phyloP scores from a whole-genome alignment of 2,888 invertebrate species.

The Aphodius granarius region DNA sequence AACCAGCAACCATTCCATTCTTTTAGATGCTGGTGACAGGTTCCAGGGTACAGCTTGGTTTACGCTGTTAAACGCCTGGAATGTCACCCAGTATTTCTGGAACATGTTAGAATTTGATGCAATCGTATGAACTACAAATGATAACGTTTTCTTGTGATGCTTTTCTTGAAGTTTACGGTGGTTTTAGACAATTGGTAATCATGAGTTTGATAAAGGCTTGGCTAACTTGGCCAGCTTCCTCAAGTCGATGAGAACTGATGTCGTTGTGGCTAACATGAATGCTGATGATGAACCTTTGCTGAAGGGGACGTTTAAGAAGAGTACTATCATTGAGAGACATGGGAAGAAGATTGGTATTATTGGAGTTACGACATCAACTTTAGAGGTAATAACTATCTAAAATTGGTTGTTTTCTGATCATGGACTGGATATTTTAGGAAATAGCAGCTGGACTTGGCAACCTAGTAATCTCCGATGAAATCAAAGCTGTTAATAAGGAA shows the following conservation, averaged over 20 bases:
- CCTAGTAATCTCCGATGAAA: constrained; percentile 69
- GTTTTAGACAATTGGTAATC: constrained; percentile 77
- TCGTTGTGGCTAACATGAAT: constrained; percentile 78
- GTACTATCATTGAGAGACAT: constrained; percentile 62
- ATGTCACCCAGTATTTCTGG: constrained; percentile 73
- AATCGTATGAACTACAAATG: constrained; percentile 59
- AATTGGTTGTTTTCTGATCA: background rate
- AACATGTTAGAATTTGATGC: constrained; percentile 76
- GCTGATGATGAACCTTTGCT: constrained; percentile 66
- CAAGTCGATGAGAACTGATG: constrained; percentile 59
- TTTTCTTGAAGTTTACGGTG: background rate
- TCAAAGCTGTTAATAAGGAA: constrained; percentile 67
- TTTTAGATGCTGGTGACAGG: constrained; percentile 82
- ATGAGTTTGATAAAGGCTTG: constrained; percentile 82
- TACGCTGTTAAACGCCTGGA: constrained; percentile 69
- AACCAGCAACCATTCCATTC: constrained; percentile 48
- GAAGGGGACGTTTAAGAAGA: constrained; percentile 64
- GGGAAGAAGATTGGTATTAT: constrained; percentile 75
- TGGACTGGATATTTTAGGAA: background rate
- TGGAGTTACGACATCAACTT: constrained; percentile 72
- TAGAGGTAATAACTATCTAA: constrained; percentile 56
- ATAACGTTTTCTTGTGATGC: background rate
- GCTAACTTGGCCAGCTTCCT: constrained; percentile 74
- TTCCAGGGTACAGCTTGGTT: constrained; percentile 89
- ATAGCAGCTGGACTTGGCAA: constrained; percentile 50